Evolutionary conservation across 2,113 vertebrate genomes (phyloP).

Genomic region (Ibidorhyncha struthersii): DNA sequence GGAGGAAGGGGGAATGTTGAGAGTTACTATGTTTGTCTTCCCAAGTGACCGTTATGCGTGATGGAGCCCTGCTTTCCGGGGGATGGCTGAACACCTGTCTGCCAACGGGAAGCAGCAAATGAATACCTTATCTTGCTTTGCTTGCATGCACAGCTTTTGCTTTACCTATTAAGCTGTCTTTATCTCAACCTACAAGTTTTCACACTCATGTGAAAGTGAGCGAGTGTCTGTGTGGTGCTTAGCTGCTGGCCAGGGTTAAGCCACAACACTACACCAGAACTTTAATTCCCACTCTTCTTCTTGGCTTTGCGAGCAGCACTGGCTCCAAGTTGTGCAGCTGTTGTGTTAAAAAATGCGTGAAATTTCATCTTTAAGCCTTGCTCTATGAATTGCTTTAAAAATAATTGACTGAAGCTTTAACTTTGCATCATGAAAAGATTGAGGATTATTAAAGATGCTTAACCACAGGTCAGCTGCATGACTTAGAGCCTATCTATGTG

Average conservation of each 20-base stretch:
- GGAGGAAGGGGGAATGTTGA: rapidly evolving
- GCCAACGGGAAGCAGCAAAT: rapidly evolving
- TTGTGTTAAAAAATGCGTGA: background rate
- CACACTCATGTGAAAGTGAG: background rate
- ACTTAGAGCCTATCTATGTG: background rate
- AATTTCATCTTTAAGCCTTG: background rate
- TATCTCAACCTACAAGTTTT: background rate
- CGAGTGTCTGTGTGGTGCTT: background rate
- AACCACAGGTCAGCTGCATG: background rate
- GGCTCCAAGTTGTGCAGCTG: background rate
- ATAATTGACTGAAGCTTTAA: background rate
- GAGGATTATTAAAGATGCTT: background rate
- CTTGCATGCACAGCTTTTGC: background rate
- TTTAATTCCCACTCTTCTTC: background rate
- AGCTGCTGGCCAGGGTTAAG: background rate
- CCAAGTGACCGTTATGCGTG: rapidly evolving
- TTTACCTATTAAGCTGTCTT: background rate
- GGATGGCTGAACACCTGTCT: background rate
- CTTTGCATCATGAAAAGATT: background rate
- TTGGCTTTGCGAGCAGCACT: background rate
- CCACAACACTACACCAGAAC: background rate
- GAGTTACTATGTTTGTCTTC: background rate
- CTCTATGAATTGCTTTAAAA: background rate
- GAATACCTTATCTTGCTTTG: background rate
- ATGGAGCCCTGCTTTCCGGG: background rate